Base-by-base conservation (phyloP, 2,113 vertebrate species). In the Catagonus wagneri region DNA sequence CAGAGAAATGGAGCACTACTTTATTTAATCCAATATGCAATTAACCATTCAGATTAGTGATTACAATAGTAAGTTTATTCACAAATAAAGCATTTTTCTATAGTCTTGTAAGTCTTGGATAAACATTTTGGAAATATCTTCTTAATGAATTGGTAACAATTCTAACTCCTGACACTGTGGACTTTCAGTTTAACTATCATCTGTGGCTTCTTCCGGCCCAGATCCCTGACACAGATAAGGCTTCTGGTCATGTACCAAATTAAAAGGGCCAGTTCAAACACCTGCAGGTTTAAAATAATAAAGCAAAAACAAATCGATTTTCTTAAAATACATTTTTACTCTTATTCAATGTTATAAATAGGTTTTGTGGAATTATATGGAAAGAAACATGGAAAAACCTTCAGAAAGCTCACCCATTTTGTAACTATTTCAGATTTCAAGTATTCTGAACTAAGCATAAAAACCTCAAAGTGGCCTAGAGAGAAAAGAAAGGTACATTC, bases 381-480 rank as follows among this genome's bases (percentile, higher is more conserved):
- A 75, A 74, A 93, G 32, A 81, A 90, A n/a, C 20, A 63, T 0
- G 7, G 68, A 85, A 32, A 69, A 52, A 60, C 29, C 72, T 63
- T 60, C 36, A 76, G 44, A 84, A 92, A 56, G 4, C 29, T 76
- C 22, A 8, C 3, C 23, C 23, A 85, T 86, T 83, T 56, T 36
- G 2, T 75, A 39, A 69, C 2, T 8, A 23, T 17, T 94, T 84
- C 93, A 89, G 86, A 56, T 32, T 19, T 27, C 65, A 54, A 71
- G 34, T 32, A 39, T 80, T 88, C 25, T 54, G 10, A 81, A 90
- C 20, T 56, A 81, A 80, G 54, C 19, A 32, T 66, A 68, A 17
- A 87, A 83, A 89, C 50, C 81, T 44, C 32, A 74, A 68, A 68
- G 85, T 74, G 78, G 92, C 61, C 94, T 69, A 16, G 69, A 96